Evolutionary conservation across 2,888 invertebrate species (phyloP), one percentile per base, ranked within the genome.

Genomic region (Dermolepida albohirtum): DNA sequence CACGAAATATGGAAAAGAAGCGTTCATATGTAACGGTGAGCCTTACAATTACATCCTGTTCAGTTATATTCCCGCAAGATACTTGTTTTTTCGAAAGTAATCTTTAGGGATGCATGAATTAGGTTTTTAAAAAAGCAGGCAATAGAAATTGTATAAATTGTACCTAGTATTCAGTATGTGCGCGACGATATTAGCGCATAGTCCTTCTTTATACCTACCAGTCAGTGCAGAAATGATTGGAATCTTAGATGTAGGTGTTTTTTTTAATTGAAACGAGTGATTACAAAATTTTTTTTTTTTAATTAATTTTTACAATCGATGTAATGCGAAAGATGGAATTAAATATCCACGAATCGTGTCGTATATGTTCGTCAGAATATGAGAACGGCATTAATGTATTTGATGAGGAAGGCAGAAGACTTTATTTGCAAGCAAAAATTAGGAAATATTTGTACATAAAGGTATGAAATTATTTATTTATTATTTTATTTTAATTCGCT

Each of bases 391-490:
- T 90, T 74, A 86, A 87, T 84, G 86, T 90, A 82, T 90, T 89
- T 79, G 87, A 89, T 76, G 86, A 87, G 76, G 89, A 90, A 84
- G 89, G 90, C 68, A 87, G 87, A 80, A 86, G 86, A 77, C 86
- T 88, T 83, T 86, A 87, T 77, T 84, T 91, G 69, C 87, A 88
- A 78, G 87, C 88, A 71, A 90, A 90, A 84, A 88, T 91, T 74
- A 87, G 86, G 78, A 89, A 88, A 84, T 91, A 90, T 84, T 85
- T 91, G 74, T 86, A 88, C 76, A 87, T 91, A 77, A 86, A 88
- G 86, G 91, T 90, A 80, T 84, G 78, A 16, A 22, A 57, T 22
- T 29, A 40, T 51, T 59, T n/a, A 44, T 8, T 49, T 47, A 11
- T 43, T 29, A 10, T 12, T 14, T 10, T 12, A 17, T 40, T 16